Conservation (phyloP, 1,140 invertebrate genomes). For the Acromyrmex echinatior region DNA sequence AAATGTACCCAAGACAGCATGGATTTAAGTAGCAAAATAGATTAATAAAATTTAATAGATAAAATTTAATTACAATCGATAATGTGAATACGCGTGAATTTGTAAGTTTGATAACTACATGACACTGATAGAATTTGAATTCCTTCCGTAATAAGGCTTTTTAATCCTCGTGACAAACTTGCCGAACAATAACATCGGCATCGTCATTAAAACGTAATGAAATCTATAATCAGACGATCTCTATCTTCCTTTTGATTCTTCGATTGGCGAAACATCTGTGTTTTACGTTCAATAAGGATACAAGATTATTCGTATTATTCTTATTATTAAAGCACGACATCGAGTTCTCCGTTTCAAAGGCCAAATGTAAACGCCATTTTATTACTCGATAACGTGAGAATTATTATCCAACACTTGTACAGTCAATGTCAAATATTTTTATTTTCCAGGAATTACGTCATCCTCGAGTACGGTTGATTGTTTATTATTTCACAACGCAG, state of each 20-base stretch:
- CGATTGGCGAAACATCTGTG: not conserved
- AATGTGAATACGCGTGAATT: not conserved
- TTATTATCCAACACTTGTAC: not conserved
- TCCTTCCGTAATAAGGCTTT: not conserved
- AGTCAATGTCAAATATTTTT: not conserved
- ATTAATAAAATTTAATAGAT: not conserved
- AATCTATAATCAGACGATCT: conserved; percentile 13
- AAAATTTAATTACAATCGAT: not conserved
- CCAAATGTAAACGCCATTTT: not conserved
- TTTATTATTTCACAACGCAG: conserved; percentile 14
- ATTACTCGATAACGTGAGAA: conserved; percentile 5
- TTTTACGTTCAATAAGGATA: not conserved
- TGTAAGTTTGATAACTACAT: not conserved
- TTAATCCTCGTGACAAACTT: not conserved
- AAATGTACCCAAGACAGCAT: not conserved
- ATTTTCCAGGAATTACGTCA: not conserved
- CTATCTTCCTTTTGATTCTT: not conserved
- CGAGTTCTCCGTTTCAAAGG: not conserved
- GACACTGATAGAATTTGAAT: not conserved
- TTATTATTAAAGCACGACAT: conserved; percentile 16
- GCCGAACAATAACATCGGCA: not conserved
- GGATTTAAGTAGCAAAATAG: not conserved
- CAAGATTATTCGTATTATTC: not conserved
- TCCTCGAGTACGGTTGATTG: not conserved
- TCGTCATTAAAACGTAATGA: not conserved